phyloP scores from a whole-genome alignment of 2,113 vertebrate genomes.

The Equus przewalskii region DNA sequence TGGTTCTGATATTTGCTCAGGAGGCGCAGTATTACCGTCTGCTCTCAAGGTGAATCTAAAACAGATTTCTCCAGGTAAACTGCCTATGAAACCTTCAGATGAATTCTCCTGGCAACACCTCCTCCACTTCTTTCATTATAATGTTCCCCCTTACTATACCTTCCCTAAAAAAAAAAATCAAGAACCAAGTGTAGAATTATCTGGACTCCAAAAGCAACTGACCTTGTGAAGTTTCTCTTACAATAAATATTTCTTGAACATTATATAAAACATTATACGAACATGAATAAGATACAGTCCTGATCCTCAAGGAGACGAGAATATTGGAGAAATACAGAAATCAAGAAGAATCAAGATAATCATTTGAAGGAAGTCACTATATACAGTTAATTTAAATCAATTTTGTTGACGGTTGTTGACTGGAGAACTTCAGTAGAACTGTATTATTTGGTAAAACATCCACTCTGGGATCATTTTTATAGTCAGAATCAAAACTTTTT shows the following conservation, averaged over 20 bases:
- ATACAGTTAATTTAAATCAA: neutral
- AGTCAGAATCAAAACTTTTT: constrained; percentile 4
- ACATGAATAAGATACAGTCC: neutral
- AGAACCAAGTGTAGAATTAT: neutral
- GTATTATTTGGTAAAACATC: constrained; percentile 29
- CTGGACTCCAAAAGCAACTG: constrained; percentile 6
- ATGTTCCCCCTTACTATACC: neutral
- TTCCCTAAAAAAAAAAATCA: neutral
- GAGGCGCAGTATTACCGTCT: neutral
- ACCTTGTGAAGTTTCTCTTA: constrained; percentile 11
- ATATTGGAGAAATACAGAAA: constrained; percentile 9
- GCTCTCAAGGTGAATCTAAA: constrained; percentile 1
- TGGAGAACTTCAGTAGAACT: neutral
- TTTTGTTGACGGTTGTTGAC: constrained; percentile 4
- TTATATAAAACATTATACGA: neutral
- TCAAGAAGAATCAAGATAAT: constrained; percentile 45
- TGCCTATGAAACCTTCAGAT: neutral
- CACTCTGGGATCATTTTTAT: constrained; percentile 15
- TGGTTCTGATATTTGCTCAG: neutral
- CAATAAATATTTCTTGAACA: neutral
- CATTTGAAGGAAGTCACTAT: constrained; percentile 2
- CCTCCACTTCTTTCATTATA: neutral
- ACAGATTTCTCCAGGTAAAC: neutral
- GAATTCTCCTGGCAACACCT: neutral
- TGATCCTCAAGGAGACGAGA: neutral